Percentiles rank a stretch among this genome's conserved stretches.
These are phyloP conservation scores for Radopholus similis DNA, from an alignment of 1,140 invertebrate genomes.

Conservation along the genomic window DNA sequence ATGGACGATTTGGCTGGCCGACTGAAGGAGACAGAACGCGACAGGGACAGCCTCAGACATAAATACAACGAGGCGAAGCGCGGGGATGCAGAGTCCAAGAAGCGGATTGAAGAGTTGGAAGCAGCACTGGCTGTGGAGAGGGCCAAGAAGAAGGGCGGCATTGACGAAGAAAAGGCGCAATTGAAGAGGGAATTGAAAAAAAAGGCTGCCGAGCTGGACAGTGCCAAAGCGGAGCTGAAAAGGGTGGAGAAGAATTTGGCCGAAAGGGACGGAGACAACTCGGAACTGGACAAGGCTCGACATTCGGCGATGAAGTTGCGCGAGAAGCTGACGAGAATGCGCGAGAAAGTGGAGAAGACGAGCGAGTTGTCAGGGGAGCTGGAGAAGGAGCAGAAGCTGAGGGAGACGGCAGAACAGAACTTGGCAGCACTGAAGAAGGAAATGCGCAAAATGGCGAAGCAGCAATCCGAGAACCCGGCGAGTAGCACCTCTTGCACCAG, in stretches of 20 bases:
- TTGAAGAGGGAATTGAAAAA: neutral
- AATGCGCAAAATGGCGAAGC: neutral
- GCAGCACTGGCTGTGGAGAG: no score
- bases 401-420: neutral
- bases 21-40: no score
- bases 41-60: no score
- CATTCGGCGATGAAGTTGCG: neutral
- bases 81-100: no score
- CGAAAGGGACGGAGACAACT: neutral
- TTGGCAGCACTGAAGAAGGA: neutral
- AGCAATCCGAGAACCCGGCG: no score
- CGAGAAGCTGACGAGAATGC: neutral
- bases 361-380: neutral
- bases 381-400: neutral
- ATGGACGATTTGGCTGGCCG: no score
- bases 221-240: neutral
- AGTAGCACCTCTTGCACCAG: no score
- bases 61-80: no score
- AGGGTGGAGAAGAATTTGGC: neutral
- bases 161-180: neutral
- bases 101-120: no score
- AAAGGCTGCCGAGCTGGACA: neutral
- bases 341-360: neutral
- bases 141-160: no score
- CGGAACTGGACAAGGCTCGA: neutral